phyloP scores from a whole-genome alignment of 2,888 invertebrate genomes.

The Scotopteryx bipunctaria region DNA sequence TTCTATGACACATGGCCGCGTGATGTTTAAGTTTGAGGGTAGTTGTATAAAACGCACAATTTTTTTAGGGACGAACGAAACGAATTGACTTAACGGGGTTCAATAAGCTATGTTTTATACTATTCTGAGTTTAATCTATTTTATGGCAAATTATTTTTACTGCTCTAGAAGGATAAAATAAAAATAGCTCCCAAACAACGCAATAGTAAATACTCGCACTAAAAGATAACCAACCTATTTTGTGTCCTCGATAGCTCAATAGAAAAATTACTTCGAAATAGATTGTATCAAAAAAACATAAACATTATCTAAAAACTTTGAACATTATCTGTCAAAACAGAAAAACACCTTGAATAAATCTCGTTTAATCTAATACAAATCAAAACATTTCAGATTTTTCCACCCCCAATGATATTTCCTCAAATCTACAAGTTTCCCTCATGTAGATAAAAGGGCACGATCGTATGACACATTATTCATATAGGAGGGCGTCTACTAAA shows the following conservation, averaged over 20 bases:
- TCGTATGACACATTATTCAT: slow-evolving; percentile 81
- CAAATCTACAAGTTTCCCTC: slow-evolving; percentile 62
- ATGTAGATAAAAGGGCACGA: slow-evolving; percentile 74
- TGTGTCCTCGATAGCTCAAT: not conserved
- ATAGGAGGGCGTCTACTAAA: slow-evolving; percentile 78
- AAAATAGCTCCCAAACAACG: not conserved
- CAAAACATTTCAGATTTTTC: slow-evolving; percentile 35
- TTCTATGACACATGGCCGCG: no score
- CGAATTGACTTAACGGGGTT: not conserved
- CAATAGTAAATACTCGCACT: not conserved
- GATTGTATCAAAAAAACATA: no score
- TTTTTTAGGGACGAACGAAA: no score
- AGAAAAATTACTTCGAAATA: no score
- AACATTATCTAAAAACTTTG: no score
- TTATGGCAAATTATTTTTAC: slow-evolving; percentile 14
- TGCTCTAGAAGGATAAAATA: not conserved
- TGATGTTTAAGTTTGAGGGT: no score
- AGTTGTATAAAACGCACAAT: no score
- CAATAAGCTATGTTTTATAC: slow-evolving; percentile 1
- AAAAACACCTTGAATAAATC: slow-evolving; percentile 1
- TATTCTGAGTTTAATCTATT: slow-evolving; percentile 11
- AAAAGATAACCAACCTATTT: not conserved
- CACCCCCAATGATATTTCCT: slow-evolving; percentile 40
- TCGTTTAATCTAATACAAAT: slow-evolving; percentile 29
- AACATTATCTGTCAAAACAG: not conserved